These are phyloP conservation scores for Iphiclides podalirius DNA, from an alignment of 2,888 invertebrate species.

Conservation along the genomic window DNA sequence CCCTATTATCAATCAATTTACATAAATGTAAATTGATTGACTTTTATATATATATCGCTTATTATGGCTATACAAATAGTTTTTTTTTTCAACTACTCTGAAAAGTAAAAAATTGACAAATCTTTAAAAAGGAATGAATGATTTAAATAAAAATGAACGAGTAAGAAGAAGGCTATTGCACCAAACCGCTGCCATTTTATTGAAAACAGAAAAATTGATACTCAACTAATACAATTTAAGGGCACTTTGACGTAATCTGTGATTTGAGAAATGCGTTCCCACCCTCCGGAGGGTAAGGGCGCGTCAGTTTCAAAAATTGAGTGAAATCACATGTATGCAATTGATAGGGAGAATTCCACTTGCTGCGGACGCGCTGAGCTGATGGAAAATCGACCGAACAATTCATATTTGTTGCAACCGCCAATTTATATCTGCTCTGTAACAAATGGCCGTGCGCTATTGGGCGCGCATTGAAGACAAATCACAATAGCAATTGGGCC, in stretches of 20 bases:
- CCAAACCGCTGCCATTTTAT: too few species aligned
- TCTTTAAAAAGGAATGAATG: too few species aligned
- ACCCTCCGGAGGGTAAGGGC: slow-evolving; percentile 53
- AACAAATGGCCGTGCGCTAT: slow-evolving; percentile 66
- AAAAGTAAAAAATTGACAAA: too few species aligned
- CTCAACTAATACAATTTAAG: slow-evolving; percentile 8
- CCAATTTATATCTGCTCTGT: slow-evolving; percentile 69
- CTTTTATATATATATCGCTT: too few species aligned
- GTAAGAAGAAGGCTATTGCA: too few species aligned
- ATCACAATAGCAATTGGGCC: slow-evolving; percentile 46
- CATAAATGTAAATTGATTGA: too few species aligned
- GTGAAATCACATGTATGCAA: slow-evolving; percentile 75
- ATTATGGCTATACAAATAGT: too few species aligned
- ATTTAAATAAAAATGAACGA: too few species aligned
- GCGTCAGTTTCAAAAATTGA: slow-evolving; percentile 78
- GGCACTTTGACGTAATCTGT: slow-evolving; percentile 45
- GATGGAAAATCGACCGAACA: slow-evolving; percentile 47
- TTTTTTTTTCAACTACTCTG: too few species aligned
- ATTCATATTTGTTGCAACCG: slow-evolving; percentile 64
- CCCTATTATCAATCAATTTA: too few species aligned
- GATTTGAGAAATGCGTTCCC: slow-evolving; percentile 61
- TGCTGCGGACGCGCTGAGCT: slow-evolving; percentile 37
- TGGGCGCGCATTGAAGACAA: slow-evolving; percentile 68
- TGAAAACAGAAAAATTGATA: too few species aligned
- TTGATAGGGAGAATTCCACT: slow-evolving; percentile 60